Percentiles rank a stretch among this genome's conserved stretches.
Conservation (phyloP, 2,888 invertebrate species). For the Acleris sparsana region DNA sequence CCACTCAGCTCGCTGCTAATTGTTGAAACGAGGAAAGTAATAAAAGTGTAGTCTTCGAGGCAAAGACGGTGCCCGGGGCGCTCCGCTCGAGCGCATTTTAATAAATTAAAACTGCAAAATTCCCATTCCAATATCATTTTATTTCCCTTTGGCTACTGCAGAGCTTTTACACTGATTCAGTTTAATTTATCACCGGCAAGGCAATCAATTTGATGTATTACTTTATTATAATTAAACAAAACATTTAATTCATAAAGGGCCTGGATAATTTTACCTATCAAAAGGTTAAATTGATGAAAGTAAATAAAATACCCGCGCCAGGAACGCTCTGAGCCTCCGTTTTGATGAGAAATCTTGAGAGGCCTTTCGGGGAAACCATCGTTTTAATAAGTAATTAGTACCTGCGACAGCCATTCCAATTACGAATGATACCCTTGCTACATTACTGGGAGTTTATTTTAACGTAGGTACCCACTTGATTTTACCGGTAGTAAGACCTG, state of each 20-base stretch:
- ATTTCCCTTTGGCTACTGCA: slow-evolving; percentile 62
- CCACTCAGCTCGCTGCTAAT: slow-evolving; percentile 71
- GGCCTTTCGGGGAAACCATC: background rate
- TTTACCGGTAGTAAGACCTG: too few species aligned
- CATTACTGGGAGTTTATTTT: too few species aligned
- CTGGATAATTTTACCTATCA: slow-evolving; percentile 23
- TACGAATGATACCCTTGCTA: too few species aligned
- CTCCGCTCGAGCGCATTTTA: slow-evolving; percentile 73
- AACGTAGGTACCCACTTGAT: too few species aligned
- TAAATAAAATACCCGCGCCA: slow-evolving; percentile 22
- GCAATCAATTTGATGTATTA: slow-evolving; percentile 58
- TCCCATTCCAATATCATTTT: slow-evolving; percentile 76
- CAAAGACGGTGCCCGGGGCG: slow-evolving; percentile 69
- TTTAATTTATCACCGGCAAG: slow-evolving; percentile 58
- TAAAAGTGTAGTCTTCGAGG: slow-evolving; percentile 78
- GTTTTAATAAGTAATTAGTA: background rate
- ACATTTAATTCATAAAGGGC: slow-evolving; percentile 34
- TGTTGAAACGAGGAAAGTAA: slow-evolving; percentile 78
- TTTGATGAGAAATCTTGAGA: slow-evolving; percentile 12
- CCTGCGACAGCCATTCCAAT: too few species aligned
- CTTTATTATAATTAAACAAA: slow-evolving; percentile 54
- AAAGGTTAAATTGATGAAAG: slow-evolving; percentile 27
- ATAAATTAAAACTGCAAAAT: slow-evolving; percentile 82
- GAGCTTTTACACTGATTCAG: slow-evolving; percentile 63
- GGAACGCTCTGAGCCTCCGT: slow-evolving; percentile 12